Evolutionary conservation across 2,113 vertebrate genomes (phyloP).

Genomic region (Pelvicachromis taeniatus): DNA sequence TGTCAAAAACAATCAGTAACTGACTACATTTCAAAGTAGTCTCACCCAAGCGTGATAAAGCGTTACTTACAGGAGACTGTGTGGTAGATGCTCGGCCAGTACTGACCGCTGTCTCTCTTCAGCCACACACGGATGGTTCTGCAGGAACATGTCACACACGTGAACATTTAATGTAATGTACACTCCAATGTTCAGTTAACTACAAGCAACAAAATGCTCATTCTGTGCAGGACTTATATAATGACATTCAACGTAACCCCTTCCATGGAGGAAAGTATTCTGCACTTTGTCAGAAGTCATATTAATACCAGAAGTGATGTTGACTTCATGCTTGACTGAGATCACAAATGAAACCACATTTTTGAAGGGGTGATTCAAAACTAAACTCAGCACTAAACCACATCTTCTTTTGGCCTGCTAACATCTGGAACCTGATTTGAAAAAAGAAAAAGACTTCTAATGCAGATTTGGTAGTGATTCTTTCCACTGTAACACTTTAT

Average conservation of each 20-base stretch:
- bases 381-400: not conserved
- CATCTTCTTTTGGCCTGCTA: not conserved
- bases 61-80: slow-evolving; percentile 88
- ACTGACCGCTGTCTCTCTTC: slow-evolving; percentile 95
- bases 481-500: not conserved
- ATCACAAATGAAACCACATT: not conserved
- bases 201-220: not conserved
- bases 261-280: not conserved
- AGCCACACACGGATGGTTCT: slow-evolving; percentile 95
- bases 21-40: not conserved
- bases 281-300: not conserved
- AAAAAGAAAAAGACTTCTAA: not conserved
- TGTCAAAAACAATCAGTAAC: not conserved
- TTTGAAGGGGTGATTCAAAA: not conserved
- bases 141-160: not conserved
- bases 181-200: not conserved
- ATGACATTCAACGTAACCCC: not conserved
- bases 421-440: not conserved
- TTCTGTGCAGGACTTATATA: not conserved
- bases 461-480: not conserved
- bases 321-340: not conserved
- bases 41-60: not conserved
- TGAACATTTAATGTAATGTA: not conserved
- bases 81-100: slow-evolving; percentile 96
- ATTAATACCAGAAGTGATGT: not conserved